Base-by-base conservation (phyloP, 2,888 invertebrate genomes). In the Megaustenia siamemsis region DNA sequence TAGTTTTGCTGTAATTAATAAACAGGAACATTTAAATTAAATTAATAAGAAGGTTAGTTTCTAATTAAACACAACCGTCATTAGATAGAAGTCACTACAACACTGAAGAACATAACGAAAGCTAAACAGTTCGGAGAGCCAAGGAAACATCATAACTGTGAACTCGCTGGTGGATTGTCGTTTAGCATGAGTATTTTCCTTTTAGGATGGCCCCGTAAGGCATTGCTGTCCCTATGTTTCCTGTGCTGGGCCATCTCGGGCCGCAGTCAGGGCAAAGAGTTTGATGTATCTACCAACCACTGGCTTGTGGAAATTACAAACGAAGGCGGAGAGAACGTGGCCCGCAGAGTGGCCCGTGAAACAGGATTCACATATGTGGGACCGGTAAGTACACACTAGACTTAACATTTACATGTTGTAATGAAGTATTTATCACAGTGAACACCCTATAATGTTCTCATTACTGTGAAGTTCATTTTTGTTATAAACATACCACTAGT, bases 291-390 rank as follows among this genome's bases (percentile, higher is more conserved):
- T 95, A 99, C 98, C 94, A 99, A 98, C 95, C 97, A 97, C 84
- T 99, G 99, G 95, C 96, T 98, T 94, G 98, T 99, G 91, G 96
- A 96, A 91, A 96, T 98, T 95, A 96, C 96, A 93, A 95, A 97
- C 90, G 85, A 86, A 1, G 96, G 97, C 86, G 96, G 96, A 85
- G 96, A 96, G 90, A 95, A 96, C 32, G 95, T 96, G 92, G 99
- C 98, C 80, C 96, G 96, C 93, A 94, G 95, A 89, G 96, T 99
- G 88, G 99, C 99, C 87, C 95, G 95, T 89, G 96, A 97, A 92
- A 97, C 98, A 94, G 99, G 99, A 93, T 99, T 99, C 95, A 96
- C 97, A 93, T 98, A 97, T 95, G 95, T 98, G 90, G 98, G 98
- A 94, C 96, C 98, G 96, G 99, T 99, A 95, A 97, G 97, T 96